Evolutionary conservation across 2,797 vertebrate species (phyloP), one percentile per base, ranked within the genome.

Genomic region (Chromobotia macracanthus): DNA sequence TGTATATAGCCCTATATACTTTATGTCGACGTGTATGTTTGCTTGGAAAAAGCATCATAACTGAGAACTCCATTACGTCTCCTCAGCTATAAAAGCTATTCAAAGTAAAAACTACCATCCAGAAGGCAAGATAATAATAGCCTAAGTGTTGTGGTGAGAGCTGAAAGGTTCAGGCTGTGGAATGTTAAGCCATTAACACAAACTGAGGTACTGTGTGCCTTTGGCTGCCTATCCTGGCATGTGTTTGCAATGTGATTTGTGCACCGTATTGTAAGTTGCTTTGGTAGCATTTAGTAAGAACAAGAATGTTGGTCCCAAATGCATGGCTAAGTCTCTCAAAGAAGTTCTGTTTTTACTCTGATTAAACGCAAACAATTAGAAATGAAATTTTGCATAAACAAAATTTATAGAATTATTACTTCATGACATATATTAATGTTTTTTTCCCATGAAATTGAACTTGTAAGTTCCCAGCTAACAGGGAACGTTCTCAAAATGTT

Each of bases 251-350:
- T 15, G 18, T 25, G 21, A 19, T 56, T 55, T 23, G 15, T 19
- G 63, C 35, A n/a, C 3, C 13, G 35, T 41, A 28, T 73, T 73
- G 58, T n/a, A 25, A n/a, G 38, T 66, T 76, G 50, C 50, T 56
- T 23, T 75, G 50, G 63, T 46, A 8, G 3, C 21, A 44, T 13
- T 9, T 3, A 1, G 28, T 7, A 18, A 53, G 5, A 67, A 56
- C 35, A 67, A 55, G 50, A 66, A 46, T 19, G 23, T 46, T 55
- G 0, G 16, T n/a, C 55, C 11, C 11, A 12, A 19, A 0, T 48
- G 23, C 5, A 9, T 18, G 35, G 1, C 16, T 15, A 12, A 73
- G 46, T 50, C 41, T 60, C 16, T 10, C 15, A 28, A 48, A 50
- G 23, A 66, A 1, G 38, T 46, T 66, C 21, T 67, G 23, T 46